Evolutionary conservation across 2,888 invertebrate genomes (phyloP).

Genomic region (Agriotes lineatus): DNA sequence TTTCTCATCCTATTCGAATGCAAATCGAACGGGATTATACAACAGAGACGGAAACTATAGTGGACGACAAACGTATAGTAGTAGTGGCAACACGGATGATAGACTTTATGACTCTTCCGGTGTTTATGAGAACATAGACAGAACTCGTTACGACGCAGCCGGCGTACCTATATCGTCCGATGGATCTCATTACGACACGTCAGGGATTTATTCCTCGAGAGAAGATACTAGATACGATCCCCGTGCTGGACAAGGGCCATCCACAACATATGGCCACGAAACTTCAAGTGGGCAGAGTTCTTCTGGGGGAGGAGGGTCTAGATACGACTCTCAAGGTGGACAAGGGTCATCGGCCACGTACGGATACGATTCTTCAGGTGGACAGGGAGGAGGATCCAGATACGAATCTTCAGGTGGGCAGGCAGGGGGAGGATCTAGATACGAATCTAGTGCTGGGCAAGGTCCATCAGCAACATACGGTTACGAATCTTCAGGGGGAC

Average conservation of each 20-base stretch:
- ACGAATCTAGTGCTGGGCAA: neutral
- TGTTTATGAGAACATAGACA: neutral
- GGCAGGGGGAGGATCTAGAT: neutral
- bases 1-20: constrained; percentile 50
- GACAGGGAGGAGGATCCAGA: constrained; percentile 5
- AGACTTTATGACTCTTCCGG: neutral
- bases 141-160: constrained; percentile 7
- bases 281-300: neutral
- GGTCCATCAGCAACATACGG: constrained; percentile 3
- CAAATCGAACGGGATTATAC: constrained; percentile 44
- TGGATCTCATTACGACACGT: constrained; percentile 12
- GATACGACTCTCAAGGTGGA: neutral
- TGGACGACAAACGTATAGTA: constrained; percentile 19
- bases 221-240: neutral
- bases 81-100: constrained; percentile 4
- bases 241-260: neutral
- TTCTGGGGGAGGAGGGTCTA: neutral
- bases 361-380: constrained; percentile 1
- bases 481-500: neutral
- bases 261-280: neutral
- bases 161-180: constrained; percentile 5
- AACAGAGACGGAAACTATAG: constrained; percentile 40
- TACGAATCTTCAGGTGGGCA: neutral
- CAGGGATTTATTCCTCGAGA: constrained; percentile 3
- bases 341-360: neutral